phyloP scores from a whole-genome alignment of 2,797 vertebrate genomes.

The Psittacula echo region DNA sequence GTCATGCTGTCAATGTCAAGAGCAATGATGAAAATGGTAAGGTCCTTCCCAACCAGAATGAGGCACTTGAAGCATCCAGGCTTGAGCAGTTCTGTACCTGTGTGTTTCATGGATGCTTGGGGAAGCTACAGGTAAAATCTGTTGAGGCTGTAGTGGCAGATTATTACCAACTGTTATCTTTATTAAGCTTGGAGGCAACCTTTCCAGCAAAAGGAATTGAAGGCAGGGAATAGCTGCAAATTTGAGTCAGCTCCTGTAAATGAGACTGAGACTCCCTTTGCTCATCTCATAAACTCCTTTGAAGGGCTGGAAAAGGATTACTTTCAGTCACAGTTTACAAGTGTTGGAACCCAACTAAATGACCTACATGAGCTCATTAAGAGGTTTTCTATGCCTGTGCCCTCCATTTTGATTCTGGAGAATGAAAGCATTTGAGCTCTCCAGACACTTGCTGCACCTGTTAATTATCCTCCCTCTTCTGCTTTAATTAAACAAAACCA shows the following conservation, averaged over 20 bases:
- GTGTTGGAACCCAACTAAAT: conserved; percentile 16
- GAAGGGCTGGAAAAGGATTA: conserved; percentile 20
- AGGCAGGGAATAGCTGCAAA: conserved; percentile 13
- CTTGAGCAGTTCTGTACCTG: background rate
- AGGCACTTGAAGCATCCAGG: background rate
- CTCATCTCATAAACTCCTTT: background rate
- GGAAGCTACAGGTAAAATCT: background rate
- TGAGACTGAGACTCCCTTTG: background rate
- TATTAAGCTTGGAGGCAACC: background rate
- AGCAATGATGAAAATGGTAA: background rate
- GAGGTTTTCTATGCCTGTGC: background rate
- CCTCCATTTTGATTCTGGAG: conserved; percentile 6
- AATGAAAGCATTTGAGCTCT: background rate
- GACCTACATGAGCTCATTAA: background rate
- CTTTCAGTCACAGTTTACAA: background rate
- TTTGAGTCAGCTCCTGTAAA: conserved; percentile 35
- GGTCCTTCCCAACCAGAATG: background rate
- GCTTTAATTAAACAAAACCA: background rate
- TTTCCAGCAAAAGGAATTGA: background rate
- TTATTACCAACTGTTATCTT: background rate
- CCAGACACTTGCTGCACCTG: background rate
- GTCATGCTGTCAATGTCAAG: background rate
- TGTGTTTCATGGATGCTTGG: background rate
- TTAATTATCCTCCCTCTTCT: background rate
- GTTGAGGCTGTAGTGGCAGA: background rate